Conservation (phyloP, 2,113 vertebrate genomes). For the Notechis scutatus region DNA sequence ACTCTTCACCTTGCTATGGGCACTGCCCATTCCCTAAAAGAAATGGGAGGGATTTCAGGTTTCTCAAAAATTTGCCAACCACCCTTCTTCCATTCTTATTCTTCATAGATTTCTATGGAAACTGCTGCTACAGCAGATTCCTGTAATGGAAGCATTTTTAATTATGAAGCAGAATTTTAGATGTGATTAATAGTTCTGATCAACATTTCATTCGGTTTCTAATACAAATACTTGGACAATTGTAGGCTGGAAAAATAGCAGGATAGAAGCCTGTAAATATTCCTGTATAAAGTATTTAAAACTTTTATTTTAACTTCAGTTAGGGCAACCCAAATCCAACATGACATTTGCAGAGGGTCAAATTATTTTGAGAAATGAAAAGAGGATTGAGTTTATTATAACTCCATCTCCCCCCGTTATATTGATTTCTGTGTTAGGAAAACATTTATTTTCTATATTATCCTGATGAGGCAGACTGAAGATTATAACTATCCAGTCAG, state of each 20-base stretch:
- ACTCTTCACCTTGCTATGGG: too few relatives aligned
- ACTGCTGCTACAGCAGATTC: neutral
- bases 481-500: neutral
- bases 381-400: neutral
- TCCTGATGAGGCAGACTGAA: neutral
- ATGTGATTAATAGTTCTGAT: neutral
- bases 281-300: neutral
- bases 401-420: neutral
- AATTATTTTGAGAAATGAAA: neutral
- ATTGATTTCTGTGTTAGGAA: neutral
- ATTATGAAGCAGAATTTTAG: neutral
- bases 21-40: neutral
- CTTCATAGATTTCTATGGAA: neutral
- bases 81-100: neutral
- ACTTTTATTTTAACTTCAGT: neutral
- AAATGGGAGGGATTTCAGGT: neutral
- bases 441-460: neutral
- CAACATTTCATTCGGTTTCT: neutral
- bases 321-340: neutral
- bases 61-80: neutral
- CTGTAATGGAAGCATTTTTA: neutral
- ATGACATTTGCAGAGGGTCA: neutral
- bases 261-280: neutral
- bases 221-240: neutral
- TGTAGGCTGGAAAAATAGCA: neutral